Conservation (phyloP, 1,140 invertebrate species). For the Sogatella furcifera region DNA sequence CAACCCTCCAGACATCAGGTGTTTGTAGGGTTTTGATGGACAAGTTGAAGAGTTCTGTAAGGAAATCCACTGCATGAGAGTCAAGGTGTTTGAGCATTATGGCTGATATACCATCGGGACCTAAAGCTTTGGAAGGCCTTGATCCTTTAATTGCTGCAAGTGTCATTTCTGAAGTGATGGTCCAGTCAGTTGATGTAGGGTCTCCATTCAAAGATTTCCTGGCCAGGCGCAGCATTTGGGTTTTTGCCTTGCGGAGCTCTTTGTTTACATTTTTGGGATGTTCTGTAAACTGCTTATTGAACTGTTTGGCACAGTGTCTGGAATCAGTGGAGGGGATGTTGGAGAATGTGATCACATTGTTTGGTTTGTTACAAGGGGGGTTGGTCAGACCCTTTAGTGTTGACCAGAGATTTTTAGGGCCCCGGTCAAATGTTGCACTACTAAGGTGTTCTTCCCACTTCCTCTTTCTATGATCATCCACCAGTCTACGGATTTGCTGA, state of each 20-base stretch:
- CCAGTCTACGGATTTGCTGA: slow-evolving; percentile 1
- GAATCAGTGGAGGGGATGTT: neutral
- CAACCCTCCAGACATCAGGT: slow-evolving; percentile 3
- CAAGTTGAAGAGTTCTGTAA: slow-evolving; percentile 1
- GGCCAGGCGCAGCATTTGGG: neutral
- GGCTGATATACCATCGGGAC: slow-evolving; percentile 3
- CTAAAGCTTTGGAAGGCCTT: slow-evolving; percentile 5
- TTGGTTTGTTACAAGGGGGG: neutral
- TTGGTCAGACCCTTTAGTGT: slow-evolving; percentile 1
- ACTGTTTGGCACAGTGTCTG: slow-evolving; percentile 1
- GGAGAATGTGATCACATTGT: slow-evolving; percentile 1
- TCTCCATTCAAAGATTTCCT: slow-evolving; percentile 4
- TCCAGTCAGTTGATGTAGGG: neutral
- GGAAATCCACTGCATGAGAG: neutral
- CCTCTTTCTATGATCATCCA: slow-evolving; percentile 2
- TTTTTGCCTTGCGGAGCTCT: neutral
- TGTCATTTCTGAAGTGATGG: neutral
- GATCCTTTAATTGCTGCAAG: neutral
- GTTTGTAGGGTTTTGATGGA: neutral
- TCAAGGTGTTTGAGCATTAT: slow-evolving; percentile 8
- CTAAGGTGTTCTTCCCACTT: slow-evolving; percentile 7
- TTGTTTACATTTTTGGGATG: slow-evolving; percentile 1
- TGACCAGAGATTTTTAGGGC: slow-evolving; percentile 5
- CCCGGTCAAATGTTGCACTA: neutral
- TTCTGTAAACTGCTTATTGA: slow-evolving; percentile 5